Evolutionary conservation across 2,113 vertebrate species (phyloP), one percentile per base, ranked within the genome.

Genomic region (Prunella fulvescens): DNA sequence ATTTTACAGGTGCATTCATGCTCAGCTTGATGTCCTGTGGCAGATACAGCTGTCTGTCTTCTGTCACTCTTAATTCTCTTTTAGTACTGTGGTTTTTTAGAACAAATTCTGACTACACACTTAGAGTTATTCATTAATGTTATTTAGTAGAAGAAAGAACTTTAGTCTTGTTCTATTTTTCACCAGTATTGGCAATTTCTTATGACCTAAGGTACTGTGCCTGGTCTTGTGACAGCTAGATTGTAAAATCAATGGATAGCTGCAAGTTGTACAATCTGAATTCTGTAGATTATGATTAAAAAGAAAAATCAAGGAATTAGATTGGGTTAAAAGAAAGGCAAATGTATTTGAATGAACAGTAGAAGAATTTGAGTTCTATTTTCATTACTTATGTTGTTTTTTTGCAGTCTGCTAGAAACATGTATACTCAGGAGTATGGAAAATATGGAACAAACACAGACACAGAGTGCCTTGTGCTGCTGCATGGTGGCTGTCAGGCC

Each of bases 371-470:
- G 10, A 73, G 1, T 72, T 40, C 45, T 90, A 14, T 45, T 82
- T 86, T n/a, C 28, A 65, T 88, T 86, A 19, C 6, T 81, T 31
- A 20, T 40, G 6, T 9, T 39, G 14, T 0, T 48, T 70, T 47
- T 73, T 44, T 76, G 12, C 39, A 56, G 14, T 82, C 54, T 88
- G 14, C 37, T 72, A 3, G 45, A 23, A 71, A 58, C 64, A 7
- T 7, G 4, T 45, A 11, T 35, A 12, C 12, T 7, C 15, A 64
- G 20, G 14, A 76, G 14, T 12, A n/a, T 23, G 78, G 40, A 51
- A 69, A 57, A 64, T 45, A 12, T 0, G 0, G 14, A 74, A 12
- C 7, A 14, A 3, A 6, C 11, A 35, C 19, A 29, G 31, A 19
- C 47, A 23, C 66, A 44, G 33, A 28, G 37, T 9, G 7, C 45